A percentile compares a stretch with the other conserved stretches of the same genome.
phyloP scores from a whole-genome alignment of 2,113 vertebrate species.

The Salvator merianae region DNA sequence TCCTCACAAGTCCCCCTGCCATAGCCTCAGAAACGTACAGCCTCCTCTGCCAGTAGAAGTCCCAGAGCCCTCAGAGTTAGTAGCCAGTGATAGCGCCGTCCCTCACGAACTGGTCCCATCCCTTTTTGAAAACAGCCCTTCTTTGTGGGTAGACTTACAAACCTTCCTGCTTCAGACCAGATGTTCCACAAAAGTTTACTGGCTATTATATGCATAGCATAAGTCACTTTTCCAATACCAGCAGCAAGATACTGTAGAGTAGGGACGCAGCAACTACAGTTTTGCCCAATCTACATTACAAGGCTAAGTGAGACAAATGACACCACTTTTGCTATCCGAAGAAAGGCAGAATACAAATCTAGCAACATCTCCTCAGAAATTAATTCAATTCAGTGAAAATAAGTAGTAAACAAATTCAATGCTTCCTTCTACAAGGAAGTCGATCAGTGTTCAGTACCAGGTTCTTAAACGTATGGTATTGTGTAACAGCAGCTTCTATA shows the following conservation, averaged over 20 bases:
- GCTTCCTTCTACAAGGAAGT: not conserved
- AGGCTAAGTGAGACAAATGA: not conserved
- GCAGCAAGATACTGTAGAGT: not conserved
- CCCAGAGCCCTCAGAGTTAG: no score
- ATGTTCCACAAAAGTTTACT: not conserved
- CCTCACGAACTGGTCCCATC: not conserved
- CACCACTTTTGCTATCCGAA: not conserved
- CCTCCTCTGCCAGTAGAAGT: no score
- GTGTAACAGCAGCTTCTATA: conserved; percentile 34
- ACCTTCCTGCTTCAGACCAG: not conserved
- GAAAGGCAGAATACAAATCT: not conserved
- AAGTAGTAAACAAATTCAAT: not conserved
- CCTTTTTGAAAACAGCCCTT: not conserved
- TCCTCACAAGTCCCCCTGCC: no score
- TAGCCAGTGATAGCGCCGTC: no score
- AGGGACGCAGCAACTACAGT: not conserved
- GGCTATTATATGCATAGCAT: not conserved
- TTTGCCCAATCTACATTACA: not conserved
- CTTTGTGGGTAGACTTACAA: not conserved
- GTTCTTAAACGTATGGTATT: conserved; percentile 18
- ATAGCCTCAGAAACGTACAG: no score
- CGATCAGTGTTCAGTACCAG: not conserved
- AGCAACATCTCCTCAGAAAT: not conserved
- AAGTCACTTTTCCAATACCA: not conserved
- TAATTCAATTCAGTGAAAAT: not conserved